phyloP scores from a whole-genome alignment of 1,140 invertebrate species.

The Caerostris darwini region DNA sequence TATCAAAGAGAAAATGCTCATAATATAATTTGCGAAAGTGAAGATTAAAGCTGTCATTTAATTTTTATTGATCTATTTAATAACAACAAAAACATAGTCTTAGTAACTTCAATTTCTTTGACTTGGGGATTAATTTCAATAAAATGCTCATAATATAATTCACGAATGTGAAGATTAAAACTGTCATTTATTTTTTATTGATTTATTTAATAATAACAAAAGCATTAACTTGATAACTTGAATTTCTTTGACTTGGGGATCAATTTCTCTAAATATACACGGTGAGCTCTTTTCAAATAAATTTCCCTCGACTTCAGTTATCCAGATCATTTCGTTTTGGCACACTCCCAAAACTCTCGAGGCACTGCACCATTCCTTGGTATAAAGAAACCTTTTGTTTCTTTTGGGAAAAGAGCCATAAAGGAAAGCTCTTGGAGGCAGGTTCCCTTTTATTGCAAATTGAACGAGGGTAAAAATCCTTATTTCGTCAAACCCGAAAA shows the following conservation, averaged over 20 bases:
- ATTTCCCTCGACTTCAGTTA: background rate
- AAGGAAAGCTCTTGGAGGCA: constrained; percentile 37
- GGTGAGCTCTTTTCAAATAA: background rate
- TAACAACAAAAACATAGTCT: no score
- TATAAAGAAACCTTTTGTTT: constrained; percentile 33
- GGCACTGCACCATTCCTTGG: background rate
- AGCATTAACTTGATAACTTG: no score
- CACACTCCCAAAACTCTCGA: background rate
- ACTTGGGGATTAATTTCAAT: no score
- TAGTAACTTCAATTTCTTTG: no score
- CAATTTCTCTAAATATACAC: background rate
- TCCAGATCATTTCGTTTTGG: constrained; percentile 5
- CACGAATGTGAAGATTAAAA: no score
- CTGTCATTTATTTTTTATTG: no score
- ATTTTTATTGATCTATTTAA: no score
- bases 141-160: no score
- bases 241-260: background rate
- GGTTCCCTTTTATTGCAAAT: constrained; percentile 75
- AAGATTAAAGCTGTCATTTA: no score
- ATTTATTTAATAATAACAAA: no score
- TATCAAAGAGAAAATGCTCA: no score
- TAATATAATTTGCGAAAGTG: no score
- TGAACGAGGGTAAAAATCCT: constrained; percentile 70
- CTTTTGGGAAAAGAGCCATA: constrained; percentile 58
- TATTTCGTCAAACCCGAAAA: constrained; percentile 48